Base-by-base conservation (phyloP, 2,797 vertebrate genomes). In the Epinephelus coioides region DNA sequence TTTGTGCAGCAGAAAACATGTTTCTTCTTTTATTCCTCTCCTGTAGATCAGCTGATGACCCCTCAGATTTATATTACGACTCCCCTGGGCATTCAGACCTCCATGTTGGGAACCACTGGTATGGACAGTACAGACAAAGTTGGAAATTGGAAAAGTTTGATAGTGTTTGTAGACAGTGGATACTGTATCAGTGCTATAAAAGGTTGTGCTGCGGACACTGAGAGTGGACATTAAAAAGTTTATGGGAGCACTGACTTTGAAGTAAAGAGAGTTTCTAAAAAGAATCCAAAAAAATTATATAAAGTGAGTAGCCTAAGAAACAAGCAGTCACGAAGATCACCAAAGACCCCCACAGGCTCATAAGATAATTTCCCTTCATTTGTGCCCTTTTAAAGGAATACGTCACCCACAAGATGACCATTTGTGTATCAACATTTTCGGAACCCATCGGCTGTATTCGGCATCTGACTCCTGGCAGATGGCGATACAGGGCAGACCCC, bases 311-410 rank as follows among this genome's bases (percentile, higher is more conserved):
- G 34, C 34, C 6, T 18, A 2, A 23, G 21, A 30, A 53, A 54
- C 17, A 21, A 27, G 46, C 18, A 38, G 12, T 4, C 6, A 19
- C 34, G 7, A 17, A 61, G 49, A 40, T 43, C 59, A 23, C 19
- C 43, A 14, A 5, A 49, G 40, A 61, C 19, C 27, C 54, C 40
- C 38, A 14, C 53, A 6, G 40, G 14, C 25, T 27, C 4, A 2
- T 66, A 18, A 59, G 23, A 44, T 55, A 2, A 27, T 30, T 14
- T 23, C 14, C 21, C 23, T 64, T 21, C 44, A 65, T 3, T 34
- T 27, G 11, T 62, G 75, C 65, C 74, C 71, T 81, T 77, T 75
- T 43, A 43, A 3, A 53, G 11, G 11, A 43, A 43, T 11, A 43
- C 11, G 2, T 43, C 11, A 12, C 40, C 40, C 11, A 43, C 11